Evolutionary conservation across 2,797 vertebrate species (phyloP), one percentile per base, ranked within the genome.

Genomic region (Parauchenoglanis punctatus): DNA sequence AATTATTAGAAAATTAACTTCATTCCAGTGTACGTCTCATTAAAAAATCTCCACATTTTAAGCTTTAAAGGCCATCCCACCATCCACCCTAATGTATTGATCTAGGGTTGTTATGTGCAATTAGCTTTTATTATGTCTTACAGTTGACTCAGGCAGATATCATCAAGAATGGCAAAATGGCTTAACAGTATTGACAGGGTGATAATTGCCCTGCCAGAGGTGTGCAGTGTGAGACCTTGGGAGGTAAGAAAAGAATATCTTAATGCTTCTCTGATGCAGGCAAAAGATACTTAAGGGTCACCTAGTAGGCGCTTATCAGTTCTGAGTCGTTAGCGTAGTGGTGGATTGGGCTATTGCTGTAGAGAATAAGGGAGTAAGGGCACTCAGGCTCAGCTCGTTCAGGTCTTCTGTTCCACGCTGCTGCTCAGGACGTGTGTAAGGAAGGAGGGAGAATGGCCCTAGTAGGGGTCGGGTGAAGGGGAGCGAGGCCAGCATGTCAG

Each of bases 41-140:
- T 83, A 68, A 81, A 84, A 83, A 83, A 78, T 87, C n/a, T 84
- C 31, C 67, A 85, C 90, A 87, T 88, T 83, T 88, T 46, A 85
- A 76, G 81, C 86, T 86, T 90, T 90, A 90, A 93, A 87, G 90
- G 86, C 88, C 91, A 92, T 85, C 80, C 89, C 86, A 58, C 87
- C 84, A 90, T 92, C 88, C 92, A 92, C 95, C 85, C 92, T 92
- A 89, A 91, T 94, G 93, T 94, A 96, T 95, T 91, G 94, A 95
- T 94, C 91, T 88, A 59, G 52, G 35, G 86, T 82, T 87, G 87
- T 89, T 89, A 81, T 86, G 93, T 90, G 92, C 93, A 95, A 92
- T 95, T 93, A 95, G 91, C 92, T 92, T 96, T 95, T 95, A 95
- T 95, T 93, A 94, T 88, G 91, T 92, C 92, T 90, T 91, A 89